A percentile compares a stretch with the other conserved stretches of the same genome.
These are phyloP conservation scores for Momotus momota DNA, from an alignment of 2,797 vertebrate species.

Conservation along the genomic window DNA sequence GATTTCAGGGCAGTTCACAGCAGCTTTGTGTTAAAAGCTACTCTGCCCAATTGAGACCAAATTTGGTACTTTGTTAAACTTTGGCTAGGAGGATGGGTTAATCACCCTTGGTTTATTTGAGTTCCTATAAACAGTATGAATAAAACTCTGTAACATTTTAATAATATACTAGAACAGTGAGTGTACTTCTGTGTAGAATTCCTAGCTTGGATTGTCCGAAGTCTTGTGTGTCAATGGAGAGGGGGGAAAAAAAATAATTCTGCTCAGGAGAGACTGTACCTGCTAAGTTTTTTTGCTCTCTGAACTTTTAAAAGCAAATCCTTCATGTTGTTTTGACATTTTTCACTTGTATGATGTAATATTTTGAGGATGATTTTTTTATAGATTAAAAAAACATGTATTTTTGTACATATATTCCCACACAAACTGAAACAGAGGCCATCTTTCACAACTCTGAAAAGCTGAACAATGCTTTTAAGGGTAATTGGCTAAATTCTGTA, in stretches of 20 bases:
- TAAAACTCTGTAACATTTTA: background rate
- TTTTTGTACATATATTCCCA: background rate
- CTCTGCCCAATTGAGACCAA: background rate
- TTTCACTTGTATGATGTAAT: background rate
- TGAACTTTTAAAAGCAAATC: background rate
- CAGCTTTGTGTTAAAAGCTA: background rate
- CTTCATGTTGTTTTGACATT: background rate
- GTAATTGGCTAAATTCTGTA: background rate
- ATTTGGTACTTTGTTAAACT: background rate
- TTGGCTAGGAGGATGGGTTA: background rate
- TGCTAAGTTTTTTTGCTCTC: background rate
- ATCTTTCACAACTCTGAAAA: background rate
- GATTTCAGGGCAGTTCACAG: background rate
- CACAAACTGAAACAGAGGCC: background rate
- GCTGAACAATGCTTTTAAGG: background rate
- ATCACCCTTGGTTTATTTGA: background rate
- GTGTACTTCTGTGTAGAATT: background rate
- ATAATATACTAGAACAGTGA: background rate
- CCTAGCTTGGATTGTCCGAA: background rate
- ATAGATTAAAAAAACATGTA: rapidly evolving
- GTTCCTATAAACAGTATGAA: background rate
- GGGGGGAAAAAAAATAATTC: background rate
- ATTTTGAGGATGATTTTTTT: background rate
- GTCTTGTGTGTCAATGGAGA: background rate
- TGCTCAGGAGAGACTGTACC: background rate